A percentile compares a stretch with the other conserved stretches of the same genome.
These are phyloP conservation scores for Notoglanidium macrostoma DNA, from an alignment of 2,797 vertebrate genomes.

Conservation along the genomic window DNA sequence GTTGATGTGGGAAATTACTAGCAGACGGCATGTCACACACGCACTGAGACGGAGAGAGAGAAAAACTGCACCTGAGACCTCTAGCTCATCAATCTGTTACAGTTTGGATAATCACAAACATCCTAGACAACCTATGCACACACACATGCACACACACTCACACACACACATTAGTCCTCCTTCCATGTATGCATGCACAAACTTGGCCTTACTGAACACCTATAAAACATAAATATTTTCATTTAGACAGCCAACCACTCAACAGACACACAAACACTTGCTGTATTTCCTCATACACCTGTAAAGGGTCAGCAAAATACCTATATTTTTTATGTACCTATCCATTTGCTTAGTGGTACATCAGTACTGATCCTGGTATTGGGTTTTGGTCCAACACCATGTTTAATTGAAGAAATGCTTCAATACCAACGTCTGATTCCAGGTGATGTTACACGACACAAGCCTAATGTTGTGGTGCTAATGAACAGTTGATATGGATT, in stretches of 20 bases:
- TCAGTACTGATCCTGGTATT: background rate
- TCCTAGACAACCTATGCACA: conserved; percentile 36
- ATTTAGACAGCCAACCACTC: background rate
- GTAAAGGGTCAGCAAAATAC: background rate
- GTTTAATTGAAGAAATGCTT: background rate
- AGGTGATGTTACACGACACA: background rate
- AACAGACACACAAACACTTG: background rate
- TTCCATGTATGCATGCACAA: background rate
- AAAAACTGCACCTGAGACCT: conserved; percentile 24
- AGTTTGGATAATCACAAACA: conserved; percentile 16
- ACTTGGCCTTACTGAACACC: background rate
- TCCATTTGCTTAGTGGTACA: background rate
- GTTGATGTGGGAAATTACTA: conserved; percentile 20
- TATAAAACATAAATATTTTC: background rate
- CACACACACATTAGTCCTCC: background rate
- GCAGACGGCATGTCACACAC: conserved; percentile 22
- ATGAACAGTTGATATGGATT: background rate
- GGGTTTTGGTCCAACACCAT: background rate
- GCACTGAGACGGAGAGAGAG: conserved; percentile 19
- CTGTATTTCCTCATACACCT: background rate
- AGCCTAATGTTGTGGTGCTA: background rate
- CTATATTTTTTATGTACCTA: background rate
- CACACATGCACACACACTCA: conserved; percentile 29
- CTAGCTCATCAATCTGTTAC: conserved; percentile 18
- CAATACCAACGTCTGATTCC: background rate